These are phyloP conservation scores for Andrena hattorfiana DNA, from an alignment of 2,888 invertebrate genomes.

Conservation along the genomic window DNA sequence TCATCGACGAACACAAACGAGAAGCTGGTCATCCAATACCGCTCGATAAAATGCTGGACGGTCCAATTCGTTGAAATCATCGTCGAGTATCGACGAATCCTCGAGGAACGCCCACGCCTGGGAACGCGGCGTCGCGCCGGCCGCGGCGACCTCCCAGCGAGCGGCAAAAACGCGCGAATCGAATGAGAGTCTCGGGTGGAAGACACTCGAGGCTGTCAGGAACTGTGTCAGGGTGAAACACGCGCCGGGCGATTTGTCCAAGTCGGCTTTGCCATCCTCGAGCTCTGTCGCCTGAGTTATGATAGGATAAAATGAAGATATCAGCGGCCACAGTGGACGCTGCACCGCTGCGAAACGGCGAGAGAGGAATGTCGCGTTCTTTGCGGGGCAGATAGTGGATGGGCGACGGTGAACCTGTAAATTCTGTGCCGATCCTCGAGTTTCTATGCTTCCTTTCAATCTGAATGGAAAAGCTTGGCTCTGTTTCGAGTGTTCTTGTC, in stretches of 20 bases:
- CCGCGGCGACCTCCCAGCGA: neutral
- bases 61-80: neutral
- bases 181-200: constrained; percentile 15
- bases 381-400: neutral
- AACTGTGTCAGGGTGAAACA: constrained; percentile 53
- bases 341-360: constrained; percentile 61
- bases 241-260: constrained; percentile 57
- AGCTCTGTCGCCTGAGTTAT: constrained; percentile 70
- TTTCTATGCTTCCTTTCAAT: too few relatives aligned
- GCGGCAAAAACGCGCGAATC: neutral
- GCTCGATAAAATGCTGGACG: neutral
- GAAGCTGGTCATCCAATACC: too few relatives aligned
- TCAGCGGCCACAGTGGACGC: constrained; percentile 58
- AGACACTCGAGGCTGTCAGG: constrained; percentile 12
- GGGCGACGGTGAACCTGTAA: too few relatives aligned
- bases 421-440: too few relatives aligned
- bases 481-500: too few relatives aligned
- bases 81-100: neutral
- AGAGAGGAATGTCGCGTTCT: constrained; percentile 75
- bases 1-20: too few relatives aligned
- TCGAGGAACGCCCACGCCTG: neutral
- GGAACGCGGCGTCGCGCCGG: neutral
- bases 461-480: too few relatives aligned
- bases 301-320: constrained; percentile 76
- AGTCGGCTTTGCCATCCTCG: constrained; percentile 47